A percentile compares a stretch with the other conserved stretches of the same genome.
phyloP scores from a whole-genome alignment of 2,888 invertebrate species.

The Thyatira batis region DNA sequence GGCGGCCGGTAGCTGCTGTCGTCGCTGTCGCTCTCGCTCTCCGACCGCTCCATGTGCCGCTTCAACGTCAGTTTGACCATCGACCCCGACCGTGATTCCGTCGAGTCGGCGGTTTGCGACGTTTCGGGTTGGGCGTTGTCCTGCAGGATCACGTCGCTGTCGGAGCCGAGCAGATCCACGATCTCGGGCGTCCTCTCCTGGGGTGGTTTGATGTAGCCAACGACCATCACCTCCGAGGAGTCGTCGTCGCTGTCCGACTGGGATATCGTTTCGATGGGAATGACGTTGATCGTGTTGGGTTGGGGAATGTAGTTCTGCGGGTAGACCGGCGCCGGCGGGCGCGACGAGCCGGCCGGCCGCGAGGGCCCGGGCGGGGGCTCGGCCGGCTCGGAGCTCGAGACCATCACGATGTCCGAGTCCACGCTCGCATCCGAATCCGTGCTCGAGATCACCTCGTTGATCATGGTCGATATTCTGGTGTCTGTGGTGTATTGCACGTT shows the following conservation, averaged over 20 bases:
- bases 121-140: constrained; percentile 45
- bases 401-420: constrained; percentile 40
- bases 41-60: constrained; percentile 26
- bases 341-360: constrained; percentile 27
- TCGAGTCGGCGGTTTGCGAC: constrained; percentile 16
- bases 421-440: constrained; percentile 60
- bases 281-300: constrained; percentile 44
- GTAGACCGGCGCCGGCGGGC: constrained; percentile 45
- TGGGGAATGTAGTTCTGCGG: constrained; percentile 53
- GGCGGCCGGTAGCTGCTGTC: constrained; percentile 41
- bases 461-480: constrained; percentile 79
- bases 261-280: constrained; percentile 75
- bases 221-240: constrained; percentile 82
- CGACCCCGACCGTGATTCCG: constrained; percentile 26
- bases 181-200: constrained; percentile 85
- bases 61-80: constrained; percentile 54
- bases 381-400: constrained; percentile 27
- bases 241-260: constrained; percentile 76
- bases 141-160: constrained; percentile 74
- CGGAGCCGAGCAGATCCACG: constrained; percentile 82
- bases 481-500: constrained; percentile 85
- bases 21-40: constrained; percentile 42
- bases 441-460: constrained; percentile 79
- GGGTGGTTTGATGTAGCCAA: constrained; percentile 86
- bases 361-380: constrained; percentile 19